Base-by-base conservation (phyloP, 2,888 invertebrate species). In the Ennomos fuscantarius region DNA sequence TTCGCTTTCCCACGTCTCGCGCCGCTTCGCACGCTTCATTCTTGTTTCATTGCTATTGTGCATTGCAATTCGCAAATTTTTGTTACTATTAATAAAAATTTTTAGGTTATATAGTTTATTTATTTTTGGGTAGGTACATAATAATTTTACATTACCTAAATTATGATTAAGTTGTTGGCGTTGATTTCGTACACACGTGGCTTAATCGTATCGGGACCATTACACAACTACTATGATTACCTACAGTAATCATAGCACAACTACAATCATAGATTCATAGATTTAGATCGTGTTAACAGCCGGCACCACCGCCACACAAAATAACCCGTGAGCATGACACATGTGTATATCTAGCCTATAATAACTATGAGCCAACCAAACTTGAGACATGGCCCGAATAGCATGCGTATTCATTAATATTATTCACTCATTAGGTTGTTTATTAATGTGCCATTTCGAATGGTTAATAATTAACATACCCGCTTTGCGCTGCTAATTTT, bases 1-100 rank as follows among this genome's bases (percentile, higher is more conserved):
- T 89, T 89, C 90, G 90, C 90, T 90, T 92, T 91, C 90, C 90
- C 90, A 91, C 49, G 41, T 48, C 47, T 35, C 89, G 89, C 61
- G 55, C 82, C 78, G 80, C 79, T 82, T 79, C 72, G 83, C 82
- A 82, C 80, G 82, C 79, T 82, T 83, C 78, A 79, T 81, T 82
- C 81, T 86, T 75, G 73, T 84, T 87, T 85, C 81, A 84, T 85
- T 84, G 75, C 49, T 41, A 80, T 85, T 84, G 81, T 81, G 74
- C 76, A 76, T 78, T 62, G 72, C 76, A 78, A 77, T 83, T 84
- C 68, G 74, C 78, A 74, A 74, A 79, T 80, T 83, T 84, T 78
- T 77, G 42, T 60, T 55, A 45, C 34, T 56, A 40, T 36, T 49
- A 44, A 41, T 51, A 44, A 41, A 12, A 50, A 41, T 55, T 53